These are phyloP conservation scores for Halictus quadricinctus DNA, from an alignment of 2,888 invertebrate species.

Conservation along the genomic window DNA sequence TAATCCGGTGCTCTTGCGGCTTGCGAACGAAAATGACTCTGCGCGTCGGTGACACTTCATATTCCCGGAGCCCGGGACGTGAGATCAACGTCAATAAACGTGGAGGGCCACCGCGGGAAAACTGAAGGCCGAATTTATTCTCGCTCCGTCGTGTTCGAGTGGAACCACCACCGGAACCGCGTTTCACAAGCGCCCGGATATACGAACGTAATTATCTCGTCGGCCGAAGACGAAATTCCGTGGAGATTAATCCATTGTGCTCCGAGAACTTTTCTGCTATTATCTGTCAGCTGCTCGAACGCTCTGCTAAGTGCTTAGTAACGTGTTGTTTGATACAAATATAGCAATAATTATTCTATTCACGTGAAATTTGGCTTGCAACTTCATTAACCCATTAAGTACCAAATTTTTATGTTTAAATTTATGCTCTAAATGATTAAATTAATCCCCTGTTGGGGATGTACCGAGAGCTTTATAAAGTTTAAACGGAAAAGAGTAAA, in stretches of 20 bases:
- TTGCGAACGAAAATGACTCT: neutral
- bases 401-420: no score
- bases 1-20: slow-evolving; percentile 4
- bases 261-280: neutral
- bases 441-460: no score
- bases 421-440: no score
- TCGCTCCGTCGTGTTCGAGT: neutral
- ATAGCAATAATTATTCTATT: neutral
- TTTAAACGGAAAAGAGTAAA: neutral
- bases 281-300: neutral
- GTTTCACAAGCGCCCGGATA: neutral
- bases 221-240: neutral
- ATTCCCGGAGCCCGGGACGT: slow-evolving; percentile 2
- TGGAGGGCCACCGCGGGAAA: neutral
- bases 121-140: neutral
- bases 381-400: neutral
- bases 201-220: neutral
- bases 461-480: no score
- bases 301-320: neutral
- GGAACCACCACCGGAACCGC: neutral
- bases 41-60: neutral
- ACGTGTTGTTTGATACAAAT: neutral
- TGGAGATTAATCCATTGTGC: neutral
- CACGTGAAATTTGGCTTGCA: neutral
- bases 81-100: slow-evolving; percentile 29